These are phyloP conservation scores for Cryptoprocta ferox DNA, from an alignment of 2,797 vertebrate species.

Conservation along the genomic window DNA sequence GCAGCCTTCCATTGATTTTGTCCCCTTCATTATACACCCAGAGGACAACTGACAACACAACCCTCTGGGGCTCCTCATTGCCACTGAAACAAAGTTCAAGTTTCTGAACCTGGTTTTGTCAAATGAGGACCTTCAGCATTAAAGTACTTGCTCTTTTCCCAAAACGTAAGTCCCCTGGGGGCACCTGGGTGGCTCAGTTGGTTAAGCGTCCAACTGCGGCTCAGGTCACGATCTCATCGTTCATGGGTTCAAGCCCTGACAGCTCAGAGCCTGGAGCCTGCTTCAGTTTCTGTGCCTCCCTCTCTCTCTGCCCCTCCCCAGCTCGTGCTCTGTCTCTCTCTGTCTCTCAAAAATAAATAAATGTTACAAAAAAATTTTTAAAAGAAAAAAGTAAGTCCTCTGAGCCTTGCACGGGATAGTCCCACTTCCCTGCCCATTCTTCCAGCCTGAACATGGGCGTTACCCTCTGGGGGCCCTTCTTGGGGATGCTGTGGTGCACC, in stretches of 20 bases:
- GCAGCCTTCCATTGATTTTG: not conserved
- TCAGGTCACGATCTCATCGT: no score
- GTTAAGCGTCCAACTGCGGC: no score
- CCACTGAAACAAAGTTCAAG: not conserved
- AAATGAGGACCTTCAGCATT: not conserved
- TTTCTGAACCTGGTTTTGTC: not conserved
- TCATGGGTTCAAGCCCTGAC: no score
- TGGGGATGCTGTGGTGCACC: rapidly evolving
- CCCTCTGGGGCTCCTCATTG: not conserved
- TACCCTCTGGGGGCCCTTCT: not conserved
- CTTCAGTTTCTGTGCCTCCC: no score
- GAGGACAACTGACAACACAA: not conserved
- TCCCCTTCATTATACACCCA: not conserved
- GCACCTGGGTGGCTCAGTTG: no score
- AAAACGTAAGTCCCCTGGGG: not conserved
- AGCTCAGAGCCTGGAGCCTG: no score
- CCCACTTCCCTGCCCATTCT: not conserved
- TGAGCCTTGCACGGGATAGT: not conserved
- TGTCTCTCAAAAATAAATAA: no score
- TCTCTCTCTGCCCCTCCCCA: no score
- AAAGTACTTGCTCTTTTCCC: not conserved
- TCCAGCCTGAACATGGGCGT: rapidly evolving
- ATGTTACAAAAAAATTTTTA: no score
- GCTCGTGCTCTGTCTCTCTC: no score
- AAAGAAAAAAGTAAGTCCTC: not conserved